A percentile compares a stretch with the other conserved stretches of the same genome.
Evolutionary conservation across 2,888 invertebrate species (phyloP).

Genomic region (Girardia tigrina): DNA sequence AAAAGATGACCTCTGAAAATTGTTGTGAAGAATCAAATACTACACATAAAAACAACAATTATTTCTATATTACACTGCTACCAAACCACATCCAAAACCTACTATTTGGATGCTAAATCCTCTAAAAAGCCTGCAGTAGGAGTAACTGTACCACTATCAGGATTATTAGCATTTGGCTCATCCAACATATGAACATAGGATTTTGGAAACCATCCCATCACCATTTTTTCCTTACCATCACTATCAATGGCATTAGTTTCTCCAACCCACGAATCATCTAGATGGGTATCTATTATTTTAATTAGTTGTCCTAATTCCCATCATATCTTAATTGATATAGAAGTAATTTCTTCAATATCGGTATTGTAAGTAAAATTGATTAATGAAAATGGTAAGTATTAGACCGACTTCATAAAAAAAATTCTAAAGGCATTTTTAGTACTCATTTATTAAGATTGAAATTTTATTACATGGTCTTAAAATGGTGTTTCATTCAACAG

Average conservation of each 20-base stretch:
- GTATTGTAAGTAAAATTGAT: too few species aligned
- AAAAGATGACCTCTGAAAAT: too few species aligned
- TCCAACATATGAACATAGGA: constrained; percentile 58
- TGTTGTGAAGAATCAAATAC: too few species aligned
- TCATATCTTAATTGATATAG: not conserved
- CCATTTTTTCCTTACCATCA: constrained; percentile 41
- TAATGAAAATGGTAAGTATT: too few species aligned
- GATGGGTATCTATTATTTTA: not conserved
- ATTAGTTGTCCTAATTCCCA: not conserved
- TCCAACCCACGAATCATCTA: constrained; percentile 59
- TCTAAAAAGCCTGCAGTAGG: not conserved
- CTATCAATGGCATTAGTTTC: constrained; percentile 60
- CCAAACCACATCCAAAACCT: not conserved
- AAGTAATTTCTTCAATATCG: too few species aligned
- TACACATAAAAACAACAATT: too few species aligned
- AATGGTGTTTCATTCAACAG: too few species aligned
- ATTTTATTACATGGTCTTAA: too few species aligned
- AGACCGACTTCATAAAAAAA: too few species aligned
- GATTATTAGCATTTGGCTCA: not conserved
- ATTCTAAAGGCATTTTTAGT: too few species aligned
- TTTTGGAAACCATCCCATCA: constrained; percentile 89
- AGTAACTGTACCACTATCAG: not conserved
- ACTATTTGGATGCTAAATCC: not conserved
- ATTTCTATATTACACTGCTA: too few species aligned
- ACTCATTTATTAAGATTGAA: too few species aligned